Percentiles rank a stretch among this genome's conserved stretches.
Evolutionary conservation across 2,888 invertebrate species (phyloP).

Genomic region (Limnephilus lunatus): DNA sequence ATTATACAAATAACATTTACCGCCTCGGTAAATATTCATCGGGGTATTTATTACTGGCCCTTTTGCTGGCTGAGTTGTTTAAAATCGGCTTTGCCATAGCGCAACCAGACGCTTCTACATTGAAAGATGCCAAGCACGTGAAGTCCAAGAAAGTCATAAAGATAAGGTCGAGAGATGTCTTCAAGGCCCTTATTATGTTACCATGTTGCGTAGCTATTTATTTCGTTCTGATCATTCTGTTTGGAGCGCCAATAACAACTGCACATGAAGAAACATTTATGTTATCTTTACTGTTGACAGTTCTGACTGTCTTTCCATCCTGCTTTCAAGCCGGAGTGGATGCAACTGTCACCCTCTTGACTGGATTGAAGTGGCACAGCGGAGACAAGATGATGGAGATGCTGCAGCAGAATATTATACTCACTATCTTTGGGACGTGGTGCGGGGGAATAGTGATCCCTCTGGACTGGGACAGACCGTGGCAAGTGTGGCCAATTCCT

Average conservation of each 20-base stretch:
- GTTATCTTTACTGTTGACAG: conserved; percentile 80
- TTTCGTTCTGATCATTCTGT: conserved; percentile 80
- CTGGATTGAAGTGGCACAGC: conserved; percentile 75
- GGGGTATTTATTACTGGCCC: conserved; percentile 55
- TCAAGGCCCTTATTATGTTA: conserved; percentile 75
- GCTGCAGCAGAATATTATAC: conserved; percentile 77
- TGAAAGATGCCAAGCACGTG: conserved; percentile 70
- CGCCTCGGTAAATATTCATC: conserved; percentile 79
- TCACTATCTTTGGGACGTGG: conserved; percentile 88
- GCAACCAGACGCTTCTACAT: conserved; percentile 64
- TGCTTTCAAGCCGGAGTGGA: conserved; percentile 81
- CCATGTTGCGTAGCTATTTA: conserved; percentile 75
- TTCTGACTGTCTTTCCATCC: conserved; percentile 81
- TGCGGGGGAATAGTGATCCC: conserved; percentile 91
- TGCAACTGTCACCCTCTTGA: conserved; percentile 76
- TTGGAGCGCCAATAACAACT: conserved; percentile 82
- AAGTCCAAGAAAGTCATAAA: conserved; percentile 73
- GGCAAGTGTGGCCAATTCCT: conserved; percentile 90
- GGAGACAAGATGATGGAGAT: conserved; percentile 77
- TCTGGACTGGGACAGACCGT: conserved; percentile 93
- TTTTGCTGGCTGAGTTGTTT: conserved; percentile 56
- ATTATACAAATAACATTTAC: conserved; percentile 78
- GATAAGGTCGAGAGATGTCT: conserved; percentile 74
- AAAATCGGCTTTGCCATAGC: conserved; percentile 55
- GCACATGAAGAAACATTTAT: conserved; percentile 83